Evolutionary conservation across 2,888 invertebrate species (phyloP).

Genomic region (Drosophila villosipedis): DNA sequence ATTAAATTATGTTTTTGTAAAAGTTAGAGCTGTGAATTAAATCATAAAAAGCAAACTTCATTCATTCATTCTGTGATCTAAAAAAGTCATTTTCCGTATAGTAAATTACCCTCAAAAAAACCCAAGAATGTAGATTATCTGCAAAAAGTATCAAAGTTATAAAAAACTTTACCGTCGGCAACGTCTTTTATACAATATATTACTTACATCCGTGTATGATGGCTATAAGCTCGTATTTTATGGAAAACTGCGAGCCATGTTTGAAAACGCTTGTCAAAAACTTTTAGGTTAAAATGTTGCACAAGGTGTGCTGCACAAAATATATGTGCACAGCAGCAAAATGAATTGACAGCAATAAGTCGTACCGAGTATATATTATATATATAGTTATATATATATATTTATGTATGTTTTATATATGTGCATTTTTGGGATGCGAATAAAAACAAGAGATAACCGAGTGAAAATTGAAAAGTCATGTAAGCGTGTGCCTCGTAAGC

Average conservation of each 20-base stretch:
- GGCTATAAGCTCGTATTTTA: constrained; percentile 48
- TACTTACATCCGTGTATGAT: constrained; percentile 7
- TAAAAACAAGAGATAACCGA: constrained; percentile 33
- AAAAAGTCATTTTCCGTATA: background rate
- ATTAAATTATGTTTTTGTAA: background rate
- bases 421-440: constrained; percentile 32
- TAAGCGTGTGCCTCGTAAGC: constrained; percentile 22
- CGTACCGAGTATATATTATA: constrained; percentile 32
- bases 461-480: constrained; percentile 71
- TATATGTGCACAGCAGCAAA: constrained; percentile 13
- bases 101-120: constrained; percentile 43
- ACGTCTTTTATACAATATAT: constrained; percentile 11
- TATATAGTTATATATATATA: constrained; percentile 10
- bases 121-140: constrained; percentile 60
- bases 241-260: constrained; percentile 46
- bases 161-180: constrained; percentile 52
- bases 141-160: constrained; percentile 41
- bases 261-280: constrained; percentile 73
- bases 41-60: constrained; percentile 1
- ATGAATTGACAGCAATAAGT: constrained; percentile 54
- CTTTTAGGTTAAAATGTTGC: constrained; percentile 32
- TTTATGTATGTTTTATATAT: constrained; percentile 11
- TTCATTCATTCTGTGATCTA: background rate
- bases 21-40: constrained; percentile 4
- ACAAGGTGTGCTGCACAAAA: constrained; percentile 41